Conservation (phyloP, 2,113 vertebrate species). For the Procavia capensis region DNA sequence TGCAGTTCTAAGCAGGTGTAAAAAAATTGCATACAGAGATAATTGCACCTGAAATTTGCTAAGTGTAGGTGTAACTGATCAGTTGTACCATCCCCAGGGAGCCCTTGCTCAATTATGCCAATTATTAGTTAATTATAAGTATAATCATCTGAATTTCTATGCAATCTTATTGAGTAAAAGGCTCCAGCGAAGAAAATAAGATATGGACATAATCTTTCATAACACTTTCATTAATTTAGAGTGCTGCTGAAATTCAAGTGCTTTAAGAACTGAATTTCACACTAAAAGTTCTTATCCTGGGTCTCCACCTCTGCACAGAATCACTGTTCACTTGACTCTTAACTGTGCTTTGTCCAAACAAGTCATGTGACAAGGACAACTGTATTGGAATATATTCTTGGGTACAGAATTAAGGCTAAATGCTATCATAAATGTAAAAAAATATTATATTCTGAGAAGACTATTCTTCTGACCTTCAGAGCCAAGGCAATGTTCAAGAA, state of each 20-base stretch:
- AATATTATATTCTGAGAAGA: background rate
- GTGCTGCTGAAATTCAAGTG: background rate
- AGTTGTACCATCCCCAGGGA: conserved; percentile 41
- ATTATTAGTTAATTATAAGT: conserved; percentile 73
- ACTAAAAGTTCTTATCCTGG: background rate
- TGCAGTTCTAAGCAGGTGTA: conserved; percentile 65
- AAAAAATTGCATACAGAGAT: background rate
- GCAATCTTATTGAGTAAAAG: conserved; percentile 56
- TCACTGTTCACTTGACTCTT: background rate
- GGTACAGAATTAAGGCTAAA: background rate
- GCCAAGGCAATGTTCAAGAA: background rate
- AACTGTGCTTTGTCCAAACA: background rate
- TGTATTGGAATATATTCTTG: background rate
- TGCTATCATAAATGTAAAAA: background rate
- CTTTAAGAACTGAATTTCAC: conserved; percentile 37
- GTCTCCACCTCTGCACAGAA: background rate
- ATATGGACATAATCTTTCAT: conserved; percentile 40
- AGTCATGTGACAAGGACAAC: background rate
- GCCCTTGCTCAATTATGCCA: conserved; percentile 54
- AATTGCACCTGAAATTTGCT: conserved; percentile 63
- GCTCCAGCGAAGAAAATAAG: conserved; percentile 27
- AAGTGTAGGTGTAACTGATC: conserved; percentile 58
- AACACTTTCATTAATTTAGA: conserved; percentile 2
- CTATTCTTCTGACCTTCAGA: background rate
- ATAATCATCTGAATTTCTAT: conserved; percentile 56